Evolutionary conservation across 2,888 invertebrate species (phyloP).

Genomic region (Leptarthrus brevirostris): DNA sequence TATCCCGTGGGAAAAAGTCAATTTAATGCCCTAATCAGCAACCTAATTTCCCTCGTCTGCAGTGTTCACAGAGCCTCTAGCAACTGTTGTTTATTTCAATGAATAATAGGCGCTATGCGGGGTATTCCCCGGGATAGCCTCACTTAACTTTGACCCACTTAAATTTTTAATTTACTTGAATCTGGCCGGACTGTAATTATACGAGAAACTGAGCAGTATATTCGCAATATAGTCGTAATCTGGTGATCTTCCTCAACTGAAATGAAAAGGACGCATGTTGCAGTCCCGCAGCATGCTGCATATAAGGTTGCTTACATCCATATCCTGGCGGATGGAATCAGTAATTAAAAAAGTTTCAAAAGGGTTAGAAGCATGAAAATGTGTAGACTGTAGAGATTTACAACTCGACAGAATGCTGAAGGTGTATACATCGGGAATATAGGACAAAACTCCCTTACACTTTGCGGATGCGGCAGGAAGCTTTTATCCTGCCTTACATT

Average conservation of each 20-base stretch:
- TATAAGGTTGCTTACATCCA: not conserved
- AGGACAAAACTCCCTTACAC: not conserved
- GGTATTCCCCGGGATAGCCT: not conserved
- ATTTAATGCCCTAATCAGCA: constrained; percentile 29
- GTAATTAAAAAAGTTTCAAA: constrained; percentile 39
- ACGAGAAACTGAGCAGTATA: constrained; percentile 14
- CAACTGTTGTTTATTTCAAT: not conserved
- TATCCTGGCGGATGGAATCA: not conserved
- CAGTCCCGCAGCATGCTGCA: not conserved
- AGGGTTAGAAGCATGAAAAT: constrained; percentile 14
- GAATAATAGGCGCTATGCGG: not conserved
- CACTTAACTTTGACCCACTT: constrained; percentile 37
- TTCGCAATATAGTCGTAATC: not conserved
- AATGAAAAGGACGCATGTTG: too few species aligned
- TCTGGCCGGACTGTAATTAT: constrained; percentile 14
- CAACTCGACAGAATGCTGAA: not conserved
- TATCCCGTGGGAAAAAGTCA: constrained; percentile 17
- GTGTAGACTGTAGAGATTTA: constrained; percentile 31
- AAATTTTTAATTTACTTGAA: constrained; percentile 13
- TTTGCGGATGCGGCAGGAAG: not conserved
- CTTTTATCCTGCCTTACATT: not conserved
- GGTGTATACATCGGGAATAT: constrained; percentile 4
- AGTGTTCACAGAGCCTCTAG: not conserved
- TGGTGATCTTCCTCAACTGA: not conserved
- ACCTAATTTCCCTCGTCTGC: not conserved